phyloP scores from a whole-genome alignment of 1,140 invertebrate species.

The Megalonaias nervosa region DNA sequence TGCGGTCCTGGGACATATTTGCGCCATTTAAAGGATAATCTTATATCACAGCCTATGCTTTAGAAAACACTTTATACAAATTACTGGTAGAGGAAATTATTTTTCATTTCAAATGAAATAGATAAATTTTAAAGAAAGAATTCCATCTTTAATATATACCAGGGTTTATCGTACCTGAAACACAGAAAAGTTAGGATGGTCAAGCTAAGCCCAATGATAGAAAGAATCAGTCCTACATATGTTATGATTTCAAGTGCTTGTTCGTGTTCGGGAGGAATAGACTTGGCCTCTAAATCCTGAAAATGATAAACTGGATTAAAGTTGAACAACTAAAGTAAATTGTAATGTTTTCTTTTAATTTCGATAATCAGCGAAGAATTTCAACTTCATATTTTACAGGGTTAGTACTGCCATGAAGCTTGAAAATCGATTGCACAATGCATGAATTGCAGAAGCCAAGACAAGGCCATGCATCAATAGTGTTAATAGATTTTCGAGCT shows the following conservation, averaged over 20 bases:
- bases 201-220: slow-evolving; percentile 57
- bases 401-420: too few species aligned
- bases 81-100: too few species aligned
- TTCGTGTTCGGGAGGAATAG: slow-evolving; percentile 33
- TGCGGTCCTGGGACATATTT: too few species aligned
- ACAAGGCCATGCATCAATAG: not conserved
- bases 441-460: not conserved
- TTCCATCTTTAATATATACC: too few species aligned
- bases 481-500: not conserved
- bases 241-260: slow-evolving; percentile 58
- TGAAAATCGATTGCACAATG: not conserved
- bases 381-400: too few species aligned
- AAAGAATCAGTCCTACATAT: slow-evolving; percentile 61
- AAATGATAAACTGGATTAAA: not conserved
- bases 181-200: slow-evolving; percentile 60
- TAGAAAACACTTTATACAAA: too few species aligned
- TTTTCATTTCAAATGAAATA: too few species aligned
- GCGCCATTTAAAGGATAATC: too few species aligned
- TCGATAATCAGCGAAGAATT: not conserved
- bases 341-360: not conserved
- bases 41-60: too few species aligned
- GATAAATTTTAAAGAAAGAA: too few species aligned
- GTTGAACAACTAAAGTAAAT: not conserved
- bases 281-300: slow-evolving; percentile 48
- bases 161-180: slow-evolving; percentile 58